Evolutionary conservation across 1,140 invertebrate genomes (phyloP).

Genomic region (Nilaparvata lugens): DNA sequence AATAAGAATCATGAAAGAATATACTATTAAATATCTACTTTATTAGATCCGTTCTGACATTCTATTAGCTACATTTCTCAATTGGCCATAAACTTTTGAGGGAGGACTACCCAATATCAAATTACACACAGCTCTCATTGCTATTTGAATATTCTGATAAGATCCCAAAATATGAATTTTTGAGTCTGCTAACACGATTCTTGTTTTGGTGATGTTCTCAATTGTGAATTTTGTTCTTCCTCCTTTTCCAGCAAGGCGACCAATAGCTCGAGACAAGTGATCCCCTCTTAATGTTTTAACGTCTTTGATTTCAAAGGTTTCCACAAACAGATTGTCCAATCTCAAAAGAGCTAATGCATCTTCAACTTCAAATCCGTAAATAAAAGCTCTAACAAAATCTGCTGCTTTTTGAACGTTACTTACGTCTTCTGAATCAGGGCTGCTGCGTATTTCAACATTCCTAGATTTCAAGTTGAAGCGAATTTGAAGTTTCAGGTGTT

Average conservation of each 20-base stretch:
- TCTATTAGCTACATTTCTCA: constrained; percentile 72
- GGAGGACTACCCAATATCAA: constrained; percentile 93
- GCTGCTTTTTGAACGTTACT: constrained; percentile 92
- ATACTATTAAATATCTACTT: no score
- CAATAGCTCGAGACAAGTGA: constrained; percentile 91
- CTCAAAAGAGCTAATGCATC: constrained; percentile 91
- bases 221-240: constrained; percentile 97
- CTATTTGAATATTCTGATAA: constrained; percentile 94
- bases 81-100: constrained; percentile 91
- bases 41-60: constrained; percentile 41
- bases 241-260: constrained; percentile 92
- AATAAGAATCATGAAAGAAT: no score
- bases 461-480: constrained; percentile 88
- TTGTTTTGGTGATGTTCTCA: constrained; percentile 97
- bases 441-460: constrained; percentile 78
- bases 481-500: constrained; percentile 89
- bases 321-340: constrained; percentile 94
- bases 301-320: constrained; percentile 95
- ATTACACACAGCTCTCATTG: constrained; percentile 92
- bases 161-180: constrained; percentile 98
- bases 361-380: constrained; percentile 95
- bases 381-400: constrained; percentile 96
- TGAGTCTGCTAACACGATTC: constrained; percentile 92
- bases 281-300: constrained; percentile 95
- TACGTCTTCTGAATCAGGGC: constrained; percentile 74